Percentiles rank a stretch among this genome's conserved stretches.
phyloP scores from a whole-genome alignment of 2,113 vertebrate genomes.

The Rhabdornis inornatus region DNA sequence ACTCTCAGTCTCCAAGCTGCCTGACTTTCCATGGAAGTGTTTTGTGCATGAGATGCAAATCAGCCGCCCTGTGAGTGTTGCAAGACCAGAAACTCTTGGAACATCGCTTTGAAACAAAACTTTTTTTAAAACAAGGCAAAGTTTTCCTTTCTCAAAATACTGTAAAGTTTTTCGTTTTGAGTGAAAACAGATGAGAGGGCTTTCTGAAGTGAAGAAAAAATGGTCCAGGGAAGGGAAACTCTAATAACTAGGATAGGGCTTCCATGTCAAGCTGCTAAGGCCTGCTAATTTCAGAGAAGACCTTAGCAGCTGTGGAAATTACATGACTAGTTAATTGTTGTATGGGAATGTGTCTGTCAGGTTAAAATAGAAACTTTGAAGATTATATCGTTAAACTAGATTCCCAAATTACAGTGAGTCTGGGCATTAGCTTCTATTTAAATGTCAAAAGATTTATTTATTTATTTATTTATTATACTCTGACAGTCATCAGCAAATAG shows the following conservation, averaged over 20 bases:
- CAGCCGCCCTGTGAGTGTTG: background rate
- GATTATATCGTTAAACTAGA: background rate
- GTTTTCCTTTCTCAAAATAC: background rate
- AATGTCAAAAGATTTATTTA: fast-evolving
- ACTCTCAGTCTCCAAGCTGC: background rate
- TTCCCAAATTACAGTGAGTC: background rate
- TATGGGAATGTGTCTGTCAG: background rate
- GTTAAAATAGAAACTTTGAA: background rate
- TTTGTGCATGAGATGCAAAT: background rate
- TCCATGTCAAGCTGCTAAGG: background rate
- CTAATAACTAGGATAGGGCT: background rate
- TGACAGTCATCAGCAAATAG: background rate
- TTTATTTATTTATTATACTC: background rate
- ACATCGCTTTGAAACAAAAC: background rate
- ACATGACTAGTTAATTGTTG: background rate
- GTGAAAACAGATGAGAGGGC: background rate
- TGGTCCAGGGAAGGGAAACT: background rate
- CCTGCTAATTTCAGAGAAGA: background rate
- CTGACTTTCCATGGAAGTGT: background rate
- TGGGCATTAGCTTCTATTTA: background rate
- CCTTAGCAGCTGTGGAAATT: background rate
- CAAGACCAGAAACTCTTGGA: background rate
- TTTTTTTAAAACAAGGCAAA: background rate
- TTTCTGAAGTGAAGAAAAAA: background rate
- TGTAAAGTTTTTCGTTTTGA: background rate